Percentiles rank a stretch among this genome's conserved stretches.
Evolutionary conservation across 2,797 vertebrate genomes (phyloP).

Genomic region (Pteropus rufus): DNA sequence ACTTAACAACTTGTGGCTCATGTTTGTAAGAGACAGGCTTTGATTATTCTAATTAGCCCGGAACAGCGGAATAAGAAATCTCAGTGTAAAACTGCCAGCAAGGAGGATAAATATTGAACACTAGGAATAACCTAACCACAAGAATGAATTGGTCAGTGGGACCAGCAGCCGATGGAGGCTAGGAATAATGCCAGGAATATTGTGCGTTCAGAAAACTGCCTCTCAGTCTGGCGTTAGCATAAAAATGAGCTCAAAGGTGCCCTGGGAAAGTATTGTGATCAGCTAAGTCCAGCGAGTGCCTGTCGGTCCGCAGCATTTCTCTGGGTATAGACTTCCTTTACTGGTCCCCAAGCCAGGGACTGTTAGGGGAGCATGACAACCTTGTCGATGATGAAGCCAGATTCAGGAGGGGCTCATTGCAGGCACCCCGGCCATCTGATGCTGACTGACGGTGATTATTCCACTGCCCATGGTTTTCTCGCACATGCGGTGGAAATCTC

Average conservation of each 20-base stretch:
- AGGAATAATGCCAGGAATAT: background rate
- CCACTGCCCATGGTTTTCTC: background rate
- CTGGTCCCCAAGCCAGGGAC: background rate
- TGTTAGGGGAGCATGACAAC: background rate
- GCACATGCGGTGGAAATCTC: background rate
- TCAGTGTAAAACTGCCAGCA: background rate
- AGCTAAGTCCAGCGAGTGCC: background rate
- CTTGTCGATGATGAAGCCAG: background rate
- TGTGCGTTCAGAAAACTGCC: background rate
- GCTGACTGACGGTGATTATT: background rate
- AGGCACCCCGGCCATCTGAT: fast-evolving
- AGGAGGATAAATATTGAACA: background rate
- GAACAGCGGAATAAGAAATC: background rate
- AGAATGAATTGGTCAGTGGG: background rate
- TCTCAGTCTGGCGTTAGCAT: background rate
- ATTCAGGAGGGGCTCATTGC: background rate
- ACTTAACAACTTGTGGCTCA: background rate
- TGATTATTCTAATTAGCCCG: background rate
- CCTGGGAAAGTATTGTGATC: background rate
- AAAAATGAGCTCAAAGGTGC: background rate
- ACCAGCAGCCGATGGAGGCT: background rate
- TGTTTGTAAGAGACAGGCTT: background rate
- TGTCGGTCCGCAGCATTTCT: background rate
- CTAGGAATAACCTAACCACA: background rate
- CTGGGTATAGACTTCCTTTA: background rate